Base-by-base conservation (phyloP, 2,888 invertebrate genomes). In the Stictocephala bisonia region DNA sequence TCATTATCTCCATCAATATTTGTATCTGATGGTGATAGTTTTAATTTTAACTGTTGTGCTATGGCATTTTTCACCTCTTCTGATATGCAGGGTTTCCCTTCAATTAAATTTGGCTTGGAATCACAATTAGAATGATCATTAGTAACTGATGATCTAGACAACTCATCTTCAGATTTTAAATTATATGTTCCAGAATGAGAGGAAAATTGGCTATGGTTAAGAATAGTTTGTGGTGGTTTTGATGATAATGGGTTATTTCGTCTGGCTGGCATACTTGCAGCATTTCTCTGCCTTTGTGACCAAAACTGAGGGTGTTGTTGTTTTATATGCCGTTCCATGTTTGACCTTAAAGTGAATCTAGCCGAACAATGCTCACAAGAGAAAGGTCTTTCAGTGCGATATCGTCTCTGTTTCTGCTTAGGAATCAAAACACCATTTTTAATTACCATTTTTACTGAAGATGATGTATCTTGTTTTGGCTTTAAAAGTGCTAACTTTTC, bases 251-350 rank as follows among this genome's bases (percentile, higher is more conserved):
- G 44, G 40, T 41, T 13, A 35, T 53, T 71, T 24, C 70, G 26
- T 29, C 70, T 58, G 18, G 48, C 15, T 41, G 58, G 41, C 26
- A 71, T 58, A 15, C 24, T 71, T 27, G 41, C 56, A 18, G 58
- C 44, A 58, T 71, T 71, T 22, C 80, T 73, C 40, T 80, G 80
- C 11, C 79, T 79, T 77, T 94, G 92, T 68, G 93, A 93, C 92
- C 95, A 96, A 81, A 90, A 92, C 76, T 94, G 93, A 0, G 96
- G 96, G 85, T 97, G 97, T 79, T 96, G 96, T 80, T 96, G 95
- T 82, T 96, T 96, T 2, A 96, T 93, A 80, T 97, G 97, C 0
- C 96, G 88, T 83, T 96, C 96, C 95, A 96, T 96, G 80, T 97
- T 96, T 9, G 95, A 95, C n/a, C 95, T 88, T 11, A 96, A 85